A percentile compares a stretch with the other conserved stretches of the same genome.
Conservation (phyloP, 2,113 vertebrate species). For the Microcebus lehilahytsara region DNA sequence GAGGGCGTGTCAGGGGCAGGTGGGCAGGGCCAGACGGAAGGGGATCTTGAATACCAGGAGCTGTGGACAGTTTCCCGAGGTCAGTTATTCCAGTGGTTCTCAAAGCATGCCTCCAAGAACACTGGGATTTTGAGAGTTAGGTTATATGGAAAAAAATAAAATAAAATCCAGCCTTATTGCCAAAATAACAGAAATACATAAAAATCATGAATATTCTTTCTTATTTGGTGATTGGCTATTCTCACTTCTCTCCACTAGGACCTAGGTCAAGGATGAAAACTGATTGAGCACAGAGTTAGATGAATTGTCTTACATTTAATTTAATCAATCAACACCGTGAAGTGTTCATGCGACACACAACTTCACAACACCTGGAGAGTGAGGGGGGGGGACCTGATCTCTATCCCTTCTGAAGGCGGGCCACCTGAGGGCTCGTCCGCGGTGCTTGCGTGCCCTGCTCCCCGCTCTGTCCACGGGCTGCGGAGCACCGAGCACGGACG, state of each 20-base stretch:
- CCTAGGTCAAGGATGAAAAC: background rate
- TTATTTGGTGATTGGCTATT: background rate
- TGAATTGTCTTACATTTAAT: slow-evolving; percentile 51
- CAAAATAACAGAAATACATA: background rate
- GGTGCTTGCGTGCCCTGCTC: rapidly evolving
- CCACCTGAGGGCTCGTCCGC: rapidly evolving
- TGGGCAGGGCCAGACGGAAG: rapidly evolving
- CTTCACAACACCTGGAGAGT: too few species aligned
- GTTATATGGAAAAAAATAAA: background rate
- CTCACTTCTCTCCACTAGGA: background rate
- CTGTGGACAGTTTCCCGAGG: background rate
- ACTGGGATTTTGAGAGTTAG: background rate
- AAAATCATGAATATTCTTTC: background rate
- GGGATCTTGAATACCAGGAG: background rate
- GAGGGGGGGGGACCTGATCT: background rate
- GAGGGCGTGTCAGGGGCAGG: background rate
- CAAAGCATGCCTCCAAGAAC: background rate
- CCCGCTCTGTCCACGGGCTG: rapidly evolving
- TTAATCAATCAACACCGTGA: too few species aligned
- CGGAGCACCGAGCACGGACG: background rate
- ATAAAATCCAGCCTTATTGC: background rate
- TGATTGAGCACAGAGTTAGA: background rate
- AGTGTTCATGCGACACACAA: too few species aligned
- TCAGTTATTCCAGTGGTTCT: background rate
- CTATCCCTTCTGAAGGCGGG: too few species aligned